Conservation (phyloP, 1,140 invertebrate species). For the Panagrolaimus sp. region DNA sequence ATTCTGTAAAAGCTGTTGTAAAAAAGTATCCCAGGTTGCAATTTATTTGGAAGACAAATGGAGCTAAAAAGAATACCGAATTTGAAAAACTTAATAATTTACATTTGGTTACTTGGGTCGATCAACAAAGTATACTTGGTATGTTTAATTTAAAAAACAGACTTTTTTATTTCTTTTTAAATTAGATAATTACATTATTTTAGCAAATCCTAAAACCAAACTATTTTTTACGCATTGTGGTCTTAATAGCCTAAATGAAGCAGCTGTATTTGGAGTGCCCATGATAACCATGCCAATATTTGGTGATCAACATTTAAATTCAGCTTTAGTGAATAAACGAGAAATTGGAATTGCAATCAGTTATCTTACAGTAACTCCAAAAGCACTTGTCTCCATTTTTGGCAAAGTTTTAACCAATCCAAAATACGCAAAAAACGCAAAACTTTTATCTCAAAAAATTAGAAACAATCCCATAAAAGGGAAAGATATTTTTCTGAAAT, state of each 20-base stretch:
- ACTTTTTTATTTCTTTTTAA: neutral
- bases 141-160: slow-evolving; percentile 35
- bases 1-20: neutral
- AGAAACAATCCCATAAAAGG: neutral
- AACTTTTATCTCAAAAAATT: slow-evolving; percentile 7
- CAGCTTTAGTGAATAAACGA: neutral
- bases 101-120: slow-evolving; percentile 66
- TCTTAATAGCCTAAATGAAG: slow-evolving; percentile 67
- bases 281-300: slow-evolving; percentile 67
- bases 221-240: slow-evolving; percentile 69
- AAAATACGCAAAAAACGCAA: slow-evolving; percentile 15
- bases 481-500: slow-evolving; percentile 1
- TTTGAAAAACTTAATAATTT: slow-evolving; percentile 37
- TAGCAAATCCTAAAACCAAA: slow-evolving; percentile 68
- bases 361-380: slow-evolving; percentile 2
- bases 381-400: slow-evolving; percentile 4
- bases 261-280: slow-evolving; percentile 67
- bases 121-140: slow-evolving; percentile 68
- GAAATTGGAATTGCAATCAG: slow-evolving; percentile 17
- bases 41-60: slow-evolving; percentile 9
- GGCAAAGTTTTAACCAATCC: slow-evolving; percentile 12
- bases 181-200: slow-evolving; percentile 60
- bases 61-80: slow-evolving; percentile 1
- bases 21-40: slow-evolving; percentile 11
- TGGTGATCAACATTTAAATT: slow-evolving; percentile 64